These are phyloP conservation scores for Chaitophorus viminalis DNA, from an alignment of 2,888 invertebrate genomes.

Conservation along the genomic window DNA sequence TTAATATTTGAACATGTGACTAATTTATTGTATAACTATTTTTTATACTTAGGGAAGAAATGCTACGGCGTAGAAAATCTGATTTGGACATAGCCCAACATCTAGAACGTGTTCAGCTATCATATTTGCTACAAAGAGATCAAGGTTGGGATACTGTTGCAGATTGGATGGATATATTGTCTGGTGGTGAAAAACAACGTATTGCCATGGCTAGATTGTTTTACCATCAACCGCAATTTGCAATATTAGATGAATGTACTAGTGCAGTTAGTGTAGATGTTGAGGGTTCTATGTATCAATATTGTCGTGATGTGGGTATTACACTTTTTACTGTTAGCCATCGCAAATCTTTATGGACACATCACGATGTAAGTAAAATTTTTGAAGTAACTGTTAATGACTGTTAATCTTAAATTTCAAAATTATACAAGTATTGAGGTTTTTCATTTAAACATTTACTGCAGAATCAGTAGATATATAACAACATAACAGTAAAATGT, in stretches of 20 bases:
- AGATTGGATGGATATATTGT: constrained; percentile 98
- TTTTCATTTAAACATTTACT: not conserved
- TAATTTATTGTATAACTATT: not conserved
- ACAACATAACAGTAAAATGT: no score
- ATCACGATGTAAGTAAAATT: constrained; percentile 79
- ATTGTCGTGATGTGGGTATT: constrained; percentile 88
- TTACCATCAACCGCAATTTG: constrained; percentile 98
- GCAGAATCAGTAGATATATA: no score
- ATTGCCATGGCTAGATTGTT: constrained; percentile 98
- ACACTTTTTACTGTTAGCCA: constrained; percentile 98
- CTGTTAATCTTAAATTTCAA: no score
- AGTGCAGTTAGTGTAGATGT: constrained; percentile 99
- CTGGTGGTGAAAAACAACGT: constrained; percentile 98
- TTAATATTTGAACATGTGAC: not conserved
- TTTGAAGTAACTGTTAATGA: not conserved
- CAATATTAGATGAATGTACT: constrained; percentile 98
- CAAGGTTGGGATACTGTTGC: constrained; percentile 91
- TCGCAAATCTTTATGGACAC: constrained; percentile 95
- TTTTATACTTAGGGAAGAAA: constrained; percentile 80
- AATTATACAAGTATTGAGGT: not conserved
- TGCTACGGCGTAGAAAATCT: constrained; percentile 78
- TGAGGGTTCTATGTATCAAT: constrained; percentile 96
- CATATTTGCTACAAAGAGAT: constrained; percentile 85
- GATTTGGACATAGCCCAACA: constrained; percentile 83
- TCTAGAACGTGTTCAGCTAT: constrained; percentile 84